phyloP scores from a whole-genome alignment of 2,113 vertebrate genomes.

The Saguinus imperator region DNA sequence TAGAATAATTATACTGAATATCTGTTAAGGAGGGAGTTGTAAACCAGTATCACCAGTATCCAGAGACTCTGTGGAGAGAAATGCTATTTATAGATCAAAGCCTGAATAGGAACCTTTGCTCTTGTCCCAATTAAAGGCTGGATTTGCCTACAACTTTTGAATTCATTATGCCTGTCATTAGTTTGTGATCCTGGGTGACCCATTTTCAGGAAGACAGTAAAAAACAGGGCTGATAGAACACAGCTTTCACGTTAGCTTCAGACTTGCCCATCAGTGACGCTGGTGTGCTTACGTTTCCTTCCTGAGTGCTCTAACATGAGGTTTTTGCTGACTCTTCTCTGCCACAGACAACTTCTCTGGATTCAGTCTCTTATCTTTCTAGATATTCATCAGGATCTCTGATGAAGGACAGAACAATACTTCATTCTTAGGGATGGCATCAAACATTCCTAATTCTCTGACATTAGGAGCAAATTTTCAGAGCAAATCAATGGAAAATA shows the following conservation, averaged over 20 bases:
- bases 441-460: neutral
- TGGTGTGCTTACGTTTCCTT: neutral
- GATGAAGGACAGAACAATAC: neutral
- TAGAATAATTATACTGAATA: neutral
- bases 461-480: too few relatives aligned
- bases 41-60: neutral
- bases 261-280: neutral
- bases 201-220: neutral
- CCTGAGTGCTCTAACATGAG: neutral
- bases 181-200: neutral
- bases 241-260: neutral
- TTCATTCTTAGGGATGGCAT: neutral
- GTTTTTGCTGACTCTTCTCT: neutral
- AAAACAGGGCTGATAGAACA: neutral
- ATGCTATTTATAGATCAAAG: constrained; percentile 3
- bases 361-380: neutral
- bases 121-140: neutral
- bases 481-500: neutral
- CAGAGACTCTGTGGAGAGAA: neutral
- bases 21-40: neutral
- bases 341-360: neutral
- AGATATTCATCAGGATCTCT: neutral
- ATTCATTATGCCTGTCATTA: neutral
- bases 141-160: neutral
- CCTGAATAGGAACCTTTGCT: neutral